Evolutionary conservation across 2,797 vertebrate genomes (phyloP), one percentile per base, ranked within the genome.

Genomic region (Vespertilio murinus): DNA sequence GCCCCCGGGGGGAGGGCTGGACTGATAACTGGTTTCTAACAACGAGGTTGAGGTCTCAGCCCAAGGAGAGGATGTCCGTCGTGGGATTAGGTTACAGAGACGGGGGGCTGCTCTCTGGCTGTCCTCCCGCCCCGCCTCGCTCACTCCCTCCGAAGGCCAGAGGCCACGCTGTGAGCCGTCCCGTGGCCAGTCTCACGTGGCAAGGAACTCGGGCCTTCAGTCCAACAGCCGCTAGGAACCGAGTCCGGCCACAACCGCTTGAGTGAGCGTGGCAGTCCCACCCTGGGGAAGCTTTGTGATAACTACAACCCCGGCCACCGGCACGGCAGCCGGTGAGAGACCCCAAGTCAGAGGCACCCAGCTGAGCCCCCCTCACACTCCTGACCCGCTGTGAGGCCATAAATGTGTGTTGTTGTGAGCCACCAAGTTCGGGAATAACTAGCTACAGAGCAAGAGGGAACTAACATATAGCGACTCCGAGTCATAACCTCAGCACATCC

Each of bases 11-110:
- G 13, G 54, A 22, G 17, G 22, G 25, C 35, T 80, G 4, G 13
- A 30, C 28, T 12, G 17, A 28, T 25, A 33, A 64, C 30, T 87
- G 28, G 69, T 61, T 33, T 93, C 59, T 82, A 82, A 70, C 20
- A 73, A 75, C 10, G 10, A 42, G 42, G 42, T 42, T 42, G 3
- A n/a, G 16, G 42, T 79, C 2, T 30, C 8, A 25, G 40, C 45
- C 80, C 35, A n/a, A 64, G 18, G 45, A 7, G 42, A 9, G 3
- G 69, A 5, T 12, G 14, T 20, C 23, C 7, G 20, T 83, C 71
- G 67, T 38, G 28, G 71, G n/a, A 69, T 35, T 28, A 69, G 30
- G 6, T 67, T 88, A 42, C 35, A 88, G 75, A 92, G 78, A 56
- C 18, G 47, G 2, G 2, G 12, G 52, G 33, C 65, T 20, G 73